These are phyloP conservation scores for Papilio polytes DNA, from an alignment of 1,140 invertebrate genomes.

Conservation along the genomic window DNA sequence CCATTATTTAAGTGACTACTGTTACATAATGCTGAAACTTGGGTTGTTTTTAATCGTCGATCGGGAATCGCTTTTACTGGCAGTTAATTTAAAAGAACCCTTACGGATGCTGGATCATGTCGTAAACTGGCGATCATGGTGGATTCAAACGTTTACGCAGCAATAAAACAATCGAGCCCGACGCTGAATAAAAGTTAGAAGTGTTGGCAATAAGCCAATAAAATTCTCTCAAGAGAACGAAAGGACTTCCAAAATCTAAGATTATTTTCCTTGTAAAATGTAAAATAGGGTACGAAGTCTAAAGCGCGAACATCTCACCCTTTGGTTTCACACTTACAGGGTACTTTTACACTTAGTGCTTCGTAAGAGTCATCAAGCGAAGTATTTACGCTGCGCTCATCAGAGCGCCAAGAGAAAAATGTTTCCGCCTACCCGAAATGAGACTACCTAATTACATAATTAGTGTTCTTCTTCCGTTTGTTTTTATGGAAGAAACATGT, in stretches of 20 bases:
- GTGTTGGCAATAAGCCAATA: conserved; percentile 70
- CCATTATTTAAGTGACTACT: background rate
- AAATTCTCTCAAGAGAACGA: conserved; percentile 53
- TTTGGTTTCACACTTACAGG: conserved; percentile 62
- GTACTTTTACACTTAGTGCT: conserved; percentile 58
- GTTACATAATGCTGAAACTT: background rate
- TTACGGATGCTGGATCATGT: conserved; percentile 61
- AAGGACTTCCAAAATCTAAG: conserved; percentile 58
- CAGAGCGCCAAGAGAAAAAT: conserved; percentile 45
- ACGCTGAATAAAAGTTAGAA: conserved; percentile 69
- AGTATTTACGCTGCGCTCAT: conserved; percentile 62
- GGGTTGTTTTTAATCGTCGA: conserved; percentile 52
- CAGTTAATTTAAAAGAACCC: conserved; percentile 67
- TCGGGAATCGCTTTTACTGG: conserved; percentile 57
- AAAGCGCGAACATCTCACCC: conserved; percentile 61
- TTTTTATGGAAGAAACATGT: background rate
- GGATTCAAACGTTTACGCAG: conserved; percentile 68
- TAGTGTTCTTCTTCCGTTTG: background rate
- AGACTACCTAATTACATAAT: conserved; percentile 4
- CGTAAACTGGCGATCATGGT: conserved; percentile 68
- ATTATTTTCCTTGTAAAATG: conserved; percentile 62
- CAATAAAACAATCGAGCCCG: conserved; percentile 73
- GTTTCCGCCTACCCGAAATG: background rate
- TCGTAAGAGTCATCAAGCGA: conserved; percentile 47
- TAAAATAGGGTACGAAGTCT: conserved; percentile 67